Evolutionary conservation across 2,113 vertebrate genomes (phyloP).

Genomic region (Furnarius figulus): DNA sequence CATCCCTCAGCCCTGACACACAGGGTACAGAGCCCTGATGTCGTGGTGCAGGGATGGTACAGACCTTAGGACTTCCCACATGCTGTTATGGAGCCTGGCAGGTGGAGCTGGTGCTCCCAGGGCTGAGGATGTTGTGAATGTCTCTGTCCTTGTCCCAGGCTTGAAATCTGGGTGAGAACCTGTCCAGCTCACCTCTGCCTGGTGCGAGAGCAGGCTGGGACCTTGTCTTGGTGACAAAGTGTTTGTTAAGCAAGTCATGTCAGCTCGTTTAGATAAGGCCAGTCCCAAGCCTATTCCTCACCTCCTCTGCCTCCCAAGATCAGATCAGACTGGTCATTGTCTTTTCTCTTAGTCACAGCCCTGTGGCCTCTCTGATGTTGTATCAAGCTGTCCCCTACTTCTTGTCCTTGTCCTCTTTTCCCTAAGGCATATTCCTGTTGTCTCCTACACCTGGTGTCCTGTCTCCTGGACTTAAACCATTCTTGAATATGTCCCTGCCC

Average conservation of each 20-base stretch:
- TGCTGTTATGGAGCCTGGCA: not conserved
- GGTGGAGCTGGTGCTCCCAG: not conserved
- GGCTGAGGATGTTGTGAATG: not conserved
- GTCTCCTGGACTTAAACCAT: not conserved
- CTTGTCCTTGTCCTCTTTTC: constrained; percentile 23
- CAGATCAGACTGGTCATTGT: not conserved
- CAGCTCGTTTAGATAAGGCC: not conserved
- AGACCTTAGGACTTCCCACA: not conserved
- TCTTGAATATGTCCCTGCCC: not conserved
- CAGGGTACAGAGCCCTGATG: not conserved
- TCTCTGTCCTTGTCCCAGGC: not conserved
- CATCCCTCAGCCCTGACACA: not conserved
- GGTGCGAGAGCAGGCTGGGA: not conserved
- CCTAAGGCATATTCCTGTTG: not conserved
- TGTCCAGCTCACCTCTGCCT: not conserved
- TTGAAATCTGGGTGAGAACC: not conserved
- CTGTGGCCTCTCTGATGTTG: not conserved
- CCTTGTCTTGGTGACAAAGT: not conserved
- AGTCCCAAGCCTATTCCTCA: not conserved
- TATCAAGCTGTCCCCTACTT: not conserved
- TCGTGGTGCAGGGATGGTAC: not conserved
- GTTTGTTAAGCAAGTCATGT: not conserved
- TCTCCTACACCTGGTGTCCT: not conserved
- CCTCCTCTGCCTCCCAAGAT: not conserved
- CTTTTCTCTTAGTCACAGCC: not conserved